Evolutionary conservation across 2,797 vertebrate species (phyloP).

Genomic region (Cyclopterus lumpus): DNA sequence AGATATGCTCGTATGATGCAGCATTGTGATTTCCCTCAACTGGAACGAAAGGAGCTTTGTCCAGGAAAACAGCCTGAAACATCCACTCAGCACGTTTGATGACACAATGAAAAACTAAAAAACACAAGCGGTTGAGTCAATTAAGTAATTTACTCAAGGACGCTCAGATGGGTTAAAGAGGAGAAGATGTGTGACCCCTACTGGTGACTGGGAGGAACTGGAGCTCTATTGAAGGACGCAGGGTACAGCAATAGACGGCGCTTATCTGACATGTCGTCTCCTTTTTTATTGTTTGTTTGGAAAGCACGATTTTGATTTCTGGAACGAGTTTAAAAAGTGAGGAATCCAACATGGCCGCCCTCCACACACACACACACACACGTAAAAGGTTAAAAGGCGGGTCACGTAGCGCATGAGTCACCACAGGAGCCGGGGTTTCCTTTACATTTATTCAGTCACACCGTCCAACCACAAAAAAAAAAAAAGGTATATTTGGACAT

Average conservation of each 20-base stretch:
- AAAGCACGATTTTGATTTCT: neutral
- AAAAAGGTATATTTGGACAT: conserved; percentile 70
- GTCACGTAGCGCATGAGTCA: neutral
- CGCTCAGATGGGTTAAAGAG: neutral
- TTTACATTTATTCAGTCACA: conserved; percentile 63
- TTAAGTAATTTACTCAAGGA: neutral
- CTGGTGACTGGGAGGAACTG: conserved; percentile 20
- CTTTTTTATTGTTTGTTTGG: neutral
- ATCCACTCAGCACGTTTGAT: too few species aligned
- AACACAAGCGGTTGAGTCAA: too few species aligned
- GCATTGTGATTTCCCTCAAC: neutral
- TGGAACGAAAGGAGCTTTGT: neutral
- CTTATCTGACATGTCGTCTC: neutral
- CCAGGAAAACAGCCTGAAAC: neutral
- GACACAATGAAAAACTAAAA: too few species aligned
- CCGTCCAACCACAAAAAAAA: conserved; percentile 68
- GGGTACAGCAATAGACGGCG: accelerated
- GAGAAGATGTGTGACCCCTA: conserved; percentile 20
- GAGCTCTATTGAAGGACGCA: neutral
- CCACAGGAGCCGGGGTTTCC: conserved; percentile 22
- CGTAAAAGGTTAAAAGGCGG: too few species aligned
- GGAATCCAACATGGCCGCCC: too few species aligned
- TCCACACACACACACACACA: too few species aligned
- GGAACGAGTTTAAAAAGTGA: neutral
- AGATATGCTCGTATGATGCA: neutral